Evolutionary conservation across 2,113 vertebrate genomes (phyloP).

Genomic region (zebrafish (Danio rerio)): DNA sequence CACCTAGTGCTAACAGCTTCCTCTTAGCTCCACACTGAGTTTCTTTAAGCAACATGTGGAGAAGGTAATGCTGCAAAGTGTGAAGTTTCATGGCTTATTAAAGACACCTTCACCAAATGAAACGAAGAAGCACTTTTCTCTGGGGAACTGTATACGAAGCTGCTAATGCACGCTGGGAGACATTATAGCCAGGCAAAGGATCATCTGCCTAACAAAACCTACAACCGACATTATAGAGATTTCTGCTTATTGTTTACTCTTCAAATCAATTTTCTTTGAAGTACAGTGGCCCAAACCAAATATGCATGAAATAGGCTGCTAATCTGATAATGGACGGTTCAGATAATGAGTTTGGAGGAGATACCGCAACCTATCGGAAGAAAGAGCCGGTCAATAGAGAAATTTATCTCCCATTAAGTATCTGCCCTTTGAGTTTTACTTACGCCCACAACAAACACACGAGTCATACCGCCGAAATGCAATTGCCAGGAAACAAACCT

Average conservation of each 20-base stretch:
- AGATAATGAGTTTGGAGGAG: constrained; percentile 38
- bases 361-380: constrained; percentile 5
- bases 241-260: constrained; percentile 31
- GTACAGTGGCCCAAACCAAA: constrained; percentile 22
- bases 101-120: constrained; percentile 25
- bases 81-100: constrained; percentile 26
- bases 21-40: constrained; percentile 11
- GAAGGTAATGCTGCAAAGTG: constrained; percentile 17
- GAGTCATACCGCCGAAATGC: constrained; percentile 10
- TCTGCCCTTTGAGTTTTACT: constrained; percentile 35
- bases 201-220: neutral
- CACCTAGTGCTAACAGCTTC: neutral
- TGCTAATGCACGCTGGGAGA: constrained; percentile 29
- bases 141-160: neutral
- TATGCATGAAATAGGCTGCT: constrained; percentile 11
- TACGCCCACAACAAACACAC: constrained; percentile 34
- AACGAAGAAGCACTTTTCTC: constrained; percentile 13
- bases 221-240: neutral
- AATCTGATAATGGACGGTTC: constrained; percentile 36
- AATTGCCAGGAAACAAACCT: constrained; percentile 35
- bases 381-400: constrained; percentile 12
- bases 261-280: constrained; percentile 31
- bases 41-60: constrained; percentile 25
- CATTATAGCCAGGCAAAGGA: neutral
- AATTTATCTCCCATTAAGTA: constrained; percentile 33